These are phyloP conservation scores for Syndactyla subalaris DNA, from an alignment of 2,797 vertebrate species.

Conservation along the genomic window DNA sequence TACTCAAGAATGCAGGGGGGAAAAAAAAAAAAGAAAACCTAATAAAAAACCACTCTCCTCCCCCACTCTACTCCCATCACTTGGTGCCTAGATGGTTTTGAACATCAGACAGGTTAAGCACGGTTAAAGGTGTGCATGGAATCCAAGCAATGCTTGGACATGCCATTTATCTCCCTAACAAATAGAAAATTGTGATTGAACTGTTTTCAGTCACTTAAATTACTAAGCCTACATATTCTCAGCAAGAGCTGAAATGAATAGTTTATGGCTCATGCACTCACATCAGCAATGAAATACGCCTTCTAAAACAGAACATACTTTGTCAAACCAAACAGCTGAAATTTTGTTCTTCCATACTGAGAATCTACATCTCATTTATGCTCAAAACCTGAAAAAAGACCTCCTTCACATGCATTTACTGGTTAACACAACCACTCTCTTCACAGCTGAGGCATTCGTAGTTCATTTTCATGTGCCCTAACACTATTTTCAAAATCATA, in stretches of 20 bases:
- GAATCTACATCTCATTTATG: fast-evolving
- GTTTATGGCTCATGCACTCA: not conserved
- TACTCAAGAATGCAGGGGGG: not conserved
- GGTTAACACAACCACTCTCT: not conserved
- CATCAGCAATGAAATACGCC: not conserved
- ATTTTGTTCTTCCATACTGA: fast-evolving
- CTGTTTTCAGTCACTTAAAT: not conserved
- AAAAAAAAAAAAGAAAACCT: no score
- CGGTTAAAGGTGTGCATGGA: fast-evolving
- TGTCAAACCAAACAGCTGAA: not conserved
- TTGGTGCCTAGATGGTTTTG: not conserved
- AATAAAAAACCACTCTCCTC: no score
- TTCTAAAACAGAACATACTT: not conserved
- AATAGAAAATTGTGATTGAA: not conserved
- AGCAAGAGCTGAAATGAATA: not conserved
- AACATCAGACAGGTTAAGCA: not conserved
- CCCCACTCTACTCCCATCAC: not conserved
- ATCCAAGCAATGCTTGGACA: not conserved
- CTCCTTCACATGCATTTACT: not conserved
- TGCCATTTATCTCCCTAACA: not conserved
- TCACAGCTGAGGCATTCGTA: fast-evolving
- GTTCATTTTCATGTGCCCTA: not conserved
- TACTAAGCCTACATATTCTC: not conserved
- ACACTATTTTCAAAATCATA: not conserved
- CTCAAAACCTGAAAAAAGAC: not conserved